Evolutionary conservation across 1,140 invertebrate species (phyloP).

Genomic region (Pogonus chalceus): DNA sequence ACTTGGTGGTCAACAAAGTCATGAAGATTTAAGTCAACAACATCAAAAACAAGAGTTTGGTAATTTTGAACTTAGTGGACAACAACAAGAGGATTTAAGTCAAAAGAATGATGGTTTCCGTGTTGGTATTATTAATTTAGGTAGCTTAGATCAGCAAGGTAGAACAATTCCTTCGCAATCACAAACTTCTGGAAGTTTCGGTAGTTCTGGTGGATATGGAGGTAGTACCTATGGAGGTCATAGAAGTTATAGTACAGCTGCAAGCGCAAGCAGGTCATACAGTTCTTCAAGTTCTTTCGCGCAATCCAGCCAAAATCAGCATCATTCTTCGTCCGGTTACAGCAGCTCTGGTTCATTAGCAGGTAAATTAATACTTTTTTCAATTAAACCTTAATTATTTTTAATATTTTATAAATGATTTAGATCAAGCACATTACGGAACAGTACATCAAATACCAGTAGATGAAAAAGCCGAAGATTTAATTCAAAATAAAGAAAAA

Average conservation of each 20-base stretch:
- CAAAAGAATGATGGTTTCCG: slow-evolving; percentile 8
- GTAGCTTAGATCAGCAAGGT: neutral
- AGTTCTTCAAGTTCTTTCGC: too few species aligned
- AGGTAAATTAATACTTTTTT: neutral
- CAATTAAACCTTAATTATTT: neutral
- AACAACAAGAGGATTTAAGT: slow-evolving; percentile 8
- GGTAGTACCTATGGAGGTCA: too few species aligned
- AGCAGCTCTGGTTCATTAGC: neutral
- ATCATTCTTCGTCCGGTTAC: neutral
- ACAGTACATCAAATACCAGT: neutral
- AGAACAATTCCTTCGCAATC: neutral
- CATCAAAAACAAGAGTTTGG: slow-evolving; percentile 1
- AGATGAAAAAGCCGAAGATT: neutral
- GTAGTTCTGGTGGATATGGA: too few species aligned
- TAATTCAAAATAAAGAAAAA: neutral
- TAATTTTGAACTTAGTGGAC: neutral
- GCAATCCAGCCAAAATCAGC: neutral
- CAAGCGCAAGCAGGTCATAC: too few species aligned
- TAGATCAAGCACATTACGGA: too few species aligned
- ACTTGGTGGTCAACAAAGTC: too few species aligned
- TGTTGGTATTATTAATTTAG: neutral
- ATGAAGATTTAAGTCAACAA: neutral
- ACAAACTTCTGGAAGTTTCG: too few species aligned
- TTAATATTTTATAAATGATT: neutral
- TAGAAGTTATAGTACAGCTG: too few species aligned